Evolutionary conservation across 2,797 vertebrate genomes (phyloP), one percentile per base, ranked within the genome.

Genomic region (Malurus splendens): DNA sequence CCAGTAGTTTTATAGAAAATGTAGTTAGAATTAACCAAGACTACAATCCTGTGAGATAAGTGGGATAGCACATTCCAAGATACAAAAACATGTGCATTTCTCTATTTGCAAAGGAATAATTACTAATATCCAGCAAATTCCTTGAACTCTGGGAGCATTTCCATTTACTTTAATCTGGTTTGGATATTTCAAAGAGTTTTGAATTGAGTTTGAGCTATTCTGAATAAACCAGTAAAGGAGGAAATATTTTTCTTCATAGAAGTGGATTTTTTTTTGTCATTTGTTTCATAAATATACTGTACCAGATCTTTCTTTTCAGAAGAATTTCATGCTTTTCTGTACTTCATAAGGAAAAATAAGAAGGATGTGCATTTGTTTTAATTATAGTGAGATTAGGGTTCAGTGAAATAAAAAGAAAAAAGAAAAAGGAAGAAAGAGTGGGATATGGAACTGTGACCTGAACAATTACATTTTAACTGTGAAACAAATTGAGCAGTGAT

Each of bases 251-350:
- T 66, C 17, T 47, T 4, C 7, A 16, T 3, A 38, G 10, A 61
- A 33, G 22, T 25, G 4, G 1, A 3, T n/a, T 2, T 13, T 42
- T 36, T 64, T 22, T n/a, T 55, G 42, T 41, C 0, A 15, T 71
- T 74, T 66, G 3, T 67, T 64, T 70, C 12, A 11, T 62, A 48
- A 83, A 77, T 4, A 3, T 55, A 27, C 6, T 51, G 17, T 7
- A 51, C 4, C 3, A 65, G 6, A 3, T 71, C 7, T 42, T 77
- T 76, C 10, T 41, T 77, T 65, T 66, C 44, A 42, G 38, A 66
- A 80, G 8, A 50, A 39, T 70, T 61, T 50, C 4, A 12, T 25
- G 51, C 7, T 36, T 77, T 24, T n/a, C 23, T 65, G 8, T 57
- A 72, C 4, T 3, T 48, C 28, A 45, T 48, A 59, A 71, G 38